Evolutionary conservation across 2,888 invertebrate genomes (phyloP).

Genomic region (Trachelus tabidus): DNA sequence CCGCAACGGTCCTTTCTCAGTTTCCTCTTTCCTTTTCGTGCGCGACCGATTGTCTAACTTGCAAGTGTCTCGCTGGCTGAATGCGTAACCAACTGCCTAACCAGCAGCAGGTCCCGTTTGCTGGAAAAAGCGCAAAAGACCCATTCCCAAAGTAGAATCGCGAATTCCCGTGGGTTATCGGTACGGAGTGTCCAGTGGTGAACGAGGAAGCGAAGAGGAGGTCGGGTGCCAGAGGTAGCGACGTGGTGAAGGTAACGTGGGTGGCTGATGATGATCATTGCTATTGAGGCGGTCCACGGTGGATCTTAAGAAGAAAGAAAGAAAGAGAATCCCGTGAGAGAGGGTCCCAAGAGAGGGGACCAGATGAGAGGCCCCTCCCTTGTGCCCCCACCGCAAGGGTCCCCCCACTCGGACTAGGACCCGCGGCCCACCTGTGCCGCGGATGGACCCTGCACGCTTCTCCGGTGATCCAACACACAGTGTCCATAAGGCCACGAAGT

Average conservation of each 20-base stretch:
- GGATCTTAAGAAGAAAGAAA: not conserved
- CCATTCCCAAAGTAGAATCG: not conserved
- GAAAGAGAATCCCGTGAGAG: not conserved
- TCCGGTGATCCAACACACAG: slow-evolving; percentile 42
- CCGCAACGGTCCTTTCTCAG: not conserved
- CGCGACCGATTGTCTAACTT: not conserved
- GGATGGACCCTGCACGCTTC: slow-evolving; percentile 56
- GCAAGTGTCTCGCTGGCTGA: not conserved
- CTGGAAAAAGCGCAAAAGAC: not conserved
- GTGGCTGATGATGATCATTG: not conserved
- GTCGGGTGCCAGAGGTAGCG: not conserved
- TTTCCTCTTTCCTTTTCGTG: not conserved
- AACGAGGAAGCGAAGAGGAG: not conserved
- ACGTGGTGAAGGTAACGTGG: not conserved
- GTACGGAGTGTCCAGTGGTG: not conserved
- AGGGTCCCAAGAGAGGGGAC: not conserved
- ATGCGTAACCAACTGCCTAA: not conserved
- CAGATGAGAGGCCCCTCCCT: slow-evolving; percentile 29
- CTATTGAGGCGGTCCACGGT: not conserved
- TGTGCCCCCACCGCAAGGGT: slow-evolving; percentile 29
- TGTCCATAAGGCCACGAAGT: slow-evolving; percentile 51
- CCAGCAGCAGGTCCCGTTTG: not conserved
- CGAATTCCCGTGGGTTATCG: not conserved
- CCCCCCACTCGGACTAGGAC: slow-evolving; percentile 25
- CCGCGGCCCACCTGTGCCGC: slow-evolving; percentile 55